Evolutionary conservation across 2,797 vertebrate genomes (phyloP), one percentile per base, ranked within the genome.

Genomic region (Cuculus canorus): DNA sequence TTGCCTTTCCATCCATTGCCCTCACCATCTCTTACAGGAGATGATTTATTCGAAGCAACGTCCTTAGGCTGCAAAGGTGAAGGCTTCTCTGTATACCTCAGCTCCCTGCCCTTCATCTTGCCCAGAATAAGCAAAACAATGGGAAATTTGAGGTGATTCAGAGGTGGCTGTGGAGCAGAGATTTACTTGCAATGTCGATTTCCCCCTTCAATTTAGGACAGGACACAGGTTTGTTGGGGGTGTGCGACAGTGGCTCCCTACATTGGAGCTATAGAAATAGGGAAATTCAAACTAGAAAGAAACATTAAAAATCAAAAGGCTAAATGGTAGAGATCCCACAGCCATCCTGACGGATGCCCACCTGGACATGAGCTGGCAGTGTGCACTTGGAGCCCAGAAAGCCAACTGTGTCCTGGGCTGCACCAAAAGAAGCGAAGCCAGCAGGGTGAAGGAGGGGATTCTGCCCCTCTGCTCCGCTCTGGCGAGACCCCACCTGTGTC

Each of bases 1-100:
- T 68, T 72, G 37, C n/a, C 15, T 37, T 2, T 28, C 35, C 35
- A 24, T 22, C 47, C 5, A 0, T 35, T 57, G 43, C 59, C 56
- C 19, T 75, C 47, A 23, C 35, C 23, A 25, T 52, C 72, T 47
- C 68, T 47, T 76, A 43, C 53, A 47, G 35, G 68, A 50, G 30
- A 5, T 28, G 73, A 43, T 57, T 75, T 57, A 33, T 3, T n/a
- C 41, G 69, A 37, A 71, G 21, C 11, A 30, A 11, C 5, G 0
- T n/a, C 61, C 23, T 54, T 47, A 5, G 35, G 54, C 14, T 37
- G 57, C 0, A 3, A 45, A 60, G 27, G 22, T 7, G 41, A 41
- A 27, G 43, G n/a, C 5, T 88, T 14, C 17, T 47, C 12, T 1
- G 0, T 32, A 13, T 35, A 24, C 66, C 43, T 52, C 3, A 0